Conservation (phyloP, 2,797 vertebrate species). For the Neosilurus hyrtlii region DNA sequence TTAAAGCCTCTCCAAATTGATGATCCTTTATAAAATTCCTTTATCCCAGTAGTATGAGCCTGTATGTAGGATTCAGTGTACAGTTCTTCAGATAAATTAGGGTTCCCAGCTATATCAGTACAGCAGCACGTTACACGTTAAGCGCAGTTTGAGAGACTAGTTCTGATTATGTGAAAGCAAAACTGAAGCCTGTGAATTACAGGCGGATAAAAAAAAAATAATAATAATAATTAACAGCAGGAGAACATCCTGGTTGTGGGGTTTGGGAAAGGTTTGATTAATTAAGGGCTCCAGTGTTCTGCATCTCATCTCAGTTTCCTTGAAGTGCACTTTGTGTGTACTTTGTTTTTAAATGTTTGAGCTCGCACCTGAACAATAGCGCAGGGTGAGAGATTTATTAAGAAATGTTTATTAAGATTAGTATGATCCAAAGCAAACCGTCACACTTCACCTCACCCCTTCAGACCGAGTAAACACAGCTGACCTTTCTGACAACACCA, state of each 20-base stretch:
- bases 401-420: background rate
- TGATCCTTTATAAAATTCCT: no score
- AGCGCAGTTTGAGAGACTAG: background rate
- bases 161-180: background rate
- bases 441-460: background rate
- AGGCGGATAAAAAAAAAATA: background rate
- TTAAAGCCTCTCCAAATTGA: no score
- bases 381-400: background rate
- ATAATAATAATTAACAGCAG: no score
- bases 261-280: background rate
- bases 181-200: background rate
- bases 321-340: background rate
- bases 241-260: background rate
- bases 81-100: no score
- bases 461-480: background rate
- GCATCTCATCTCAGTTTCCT: background rate
- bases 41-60: no score
- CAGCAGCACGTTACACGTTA: no score
- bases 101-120: no score
- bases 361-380: background rate
- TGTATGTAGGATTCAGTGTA: no score
- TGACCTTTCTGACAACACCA: background rate
- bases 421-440: background rate
- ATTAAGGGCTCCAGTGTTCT: background rate
- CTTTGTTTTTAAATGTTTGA: background rate